Base-by-base conservation (phyloP, 2,888 invertebrate genomes). In the Idaea dimidiata region DNA sequence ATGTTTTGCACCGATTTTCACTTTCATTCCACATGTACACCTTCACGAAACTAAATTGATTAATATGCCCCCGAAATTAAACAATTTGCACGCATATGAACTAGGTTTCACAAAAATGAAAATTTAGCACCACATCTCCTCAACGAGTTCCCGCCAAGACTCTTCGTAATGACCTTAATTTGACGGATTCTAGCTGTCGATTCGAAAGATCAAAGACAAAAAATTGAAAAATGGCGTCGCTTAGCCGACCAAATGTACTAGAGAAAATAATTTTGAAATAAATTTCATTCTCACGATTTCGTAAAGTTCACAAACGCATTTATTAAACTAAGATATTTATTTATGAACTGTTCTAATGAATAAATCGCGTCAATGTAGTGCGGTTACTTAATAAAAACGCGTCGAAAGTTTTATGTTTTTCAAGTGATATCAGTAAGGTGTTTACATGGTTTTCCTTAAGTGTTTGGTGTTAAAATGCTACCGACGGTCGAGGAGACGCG, bases 401-500 rank as follows among this genome's bases (percentile, higher is more conserved):
- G 75, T 72, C 81, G 80, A 82, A 75, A 80, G 82, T 79, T 68
- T 76, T 82, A 76, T 84, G 78, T 82, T 87, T 81, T 85, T 80
- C 82, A 78, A 77, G 78, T 76, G 81, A 82, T 82, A 80, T 82
- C 14, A 0, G 17, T 83, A 80, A 78, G 78, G 78, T 87, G 89
- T 91, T 90, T 91, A 88, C 88, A 91, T 91, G 91, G 88, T 72
- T 89, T 82, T 86, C 80, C 79, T 76, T 81, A 80, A 82, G 88
- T 79, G 72, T 71, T 77, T 73, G 71, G 78, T 82, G 83, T 77
- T 86, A 90, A 82, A 80, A 91, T 92, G 91, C 86, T 93, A 80
- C 90, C 92, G 80, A 91, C 91, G 71, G 92, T 91, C 86, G 92
- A 92, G 86, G 93, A 93, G 86, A 88, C 87, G 76, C 88, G 89